Base-by-base conservation (phyloP, 2,113 vertebrate species). In the Oryzias melastigma region DNA sequence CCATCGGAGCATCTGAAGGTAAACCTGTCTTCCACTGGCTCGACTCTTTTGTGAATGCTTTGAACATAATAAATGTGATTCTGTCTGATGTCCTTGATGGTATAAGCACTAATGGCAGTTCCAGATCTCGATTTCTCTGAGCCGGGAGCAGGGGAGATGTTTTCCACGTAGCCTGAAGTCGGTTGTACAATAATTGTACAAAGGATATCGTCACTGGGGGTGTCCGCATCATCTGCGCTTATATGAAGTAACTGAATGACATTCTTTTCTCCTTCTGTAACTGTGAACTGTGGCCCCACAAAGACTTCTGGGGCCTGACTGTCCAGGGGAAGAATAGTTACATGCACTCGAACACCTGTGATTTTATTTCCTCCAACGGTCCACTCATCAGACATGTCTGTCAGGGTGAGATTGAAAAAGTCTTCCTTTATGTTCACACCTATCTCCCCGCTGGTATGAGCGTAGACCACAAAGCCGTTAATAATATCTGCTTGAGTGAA, bases 101-200 rank as follows among this genome's bases (percentile, higher is more conserved):
- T 94, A 75, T 98, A 98, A 43, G 96, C 95, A 72, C 95, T 99
- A 55, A 98, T 81, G 48, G 96, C 95, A 14, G 89, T 60, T n/a
- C 97, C 95, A 5, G 94, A 92, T 83, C 96, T 91, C 22, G 97
- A 97, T 85, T 96, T 98, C 77, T 99, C 97, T 27, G 97, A 99
- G 53, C 97, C 97, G 3, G 95, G 95, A 5, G 95, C 94, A 40
- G 97, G 96, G 53, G 97, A 96, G 52, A 97, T 95, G 71, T 98
- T 98, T 78, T 99, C 97, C 15, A 97, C 76, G 3, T 97, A 99
- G 0, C 96, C 97, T 5, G 94, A 95, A 0, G 92, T 87, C 0
- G 96, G 93, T 82, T 98, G 96, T 46, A 93, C 91, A 42, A 98
- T 89, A 77, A 99, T 94, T 1, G 94, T 98, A 76, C 96, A 99